Evolutionary conservation across 2,888 invertebrate genomes (phyloP), one percentile per base, ranked within the genome.

Genomic region (Bedellia somnulentella): DNA sequence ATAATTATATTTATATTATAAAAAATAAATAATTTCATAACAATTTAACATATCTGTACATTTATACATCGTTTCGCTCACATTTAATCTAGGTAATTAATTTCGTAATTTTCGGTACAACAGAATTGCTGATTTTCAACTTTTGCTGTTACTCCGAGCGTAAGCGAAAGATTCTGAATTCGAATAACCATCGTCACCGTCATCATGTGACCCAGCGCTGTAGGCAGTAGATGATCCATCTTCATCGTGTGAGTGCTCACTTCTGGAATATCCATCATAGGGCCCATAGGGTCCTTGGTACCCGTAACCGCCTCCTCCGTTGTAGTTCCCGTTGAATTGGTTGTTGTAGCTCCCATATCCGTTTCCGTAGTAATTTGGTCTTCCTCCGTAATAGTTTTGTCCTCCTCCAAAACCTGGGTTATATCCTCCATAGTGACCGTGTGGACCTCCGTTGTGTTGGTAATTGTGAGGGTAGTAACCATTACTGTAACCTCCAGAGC

Each of bases 241-340:
- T n/a, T n/a, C n/a, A n/a, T n/a, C n/a, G n/a, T n/a, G n/a, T n/a
- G n/a, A n/a, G n/a, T n/a, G n/a, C n/a, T n/a, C n/a, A n/a, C n/a
- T n/a, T n/a, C n/a, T n/a, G n/a, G n/a, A n/a, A n/a, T n/a, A n/a
- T 12, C 50, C 55, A 30, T 57, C 57, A 27, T 41, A 49, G 21
- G 36, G 50, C 3, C 46, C 40, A 3, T 37, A 36, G 5, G 57
- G 58, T 10, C 51, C 46, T 37, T 54, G 57, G 43, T 52, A 55
- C 4, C 39, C 37, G 13, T 38, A 39, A 5, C 42, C 44, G 11
- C 42, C 40, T 5, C 26, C 27, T 8, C 51, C 52, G 29, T 64
- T 55, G 34, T 59, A 67, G 41, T 70, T 71, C 0, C 73, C 75
- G 35, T 73, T 71, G 33, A 62, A 75, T 36, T 70, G 71, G 38